Evolutionary conservation across 2,888 invertebrate genomes (phyloP).

Genomic region (Willowsia nigromaculata): DNA sequence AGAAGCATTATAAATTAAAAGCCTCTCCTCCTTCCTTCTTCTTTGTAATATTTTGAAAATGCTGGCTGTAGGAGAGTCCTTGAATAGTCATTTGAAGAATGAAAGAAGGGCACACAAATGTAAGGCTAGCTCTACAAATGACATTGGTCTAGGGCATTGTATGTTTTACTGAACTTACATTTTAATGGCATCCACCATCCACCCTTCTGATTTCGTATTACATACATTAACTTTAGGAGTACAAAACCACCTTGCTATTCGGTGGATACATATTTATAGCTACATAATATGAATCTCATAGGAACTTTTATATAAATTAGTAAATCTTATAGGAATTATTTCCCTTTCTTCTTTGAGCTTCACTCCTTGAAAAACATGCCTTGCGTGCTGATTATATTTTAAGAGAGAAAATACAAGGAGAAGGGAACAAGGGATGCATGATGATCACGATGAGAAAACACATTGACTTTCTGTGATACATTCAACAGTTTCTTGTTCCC

Average conservation of each 20-base stretch:
- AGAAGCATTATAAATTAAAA: background rate
- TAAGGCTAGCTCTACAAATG: background rate
- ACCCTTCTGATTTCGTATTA: background rate
- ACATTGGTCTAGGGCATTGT: background rate
- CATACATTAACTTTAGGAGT: background rate
- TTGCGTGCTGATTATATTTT: background rate
- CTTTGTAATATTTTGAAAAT: background rate
- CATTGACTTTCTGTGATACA: conserved; percentile 13
- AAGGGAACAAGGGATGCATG: background rate
- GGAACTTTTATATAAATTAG: too few species aligned
- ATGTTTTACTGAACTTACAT: background rate
- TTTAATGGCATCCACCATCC: background rate
- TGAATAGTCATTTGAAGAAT: conserved; percentile 1
- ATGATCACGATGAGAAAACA: conserved; percentile 22
- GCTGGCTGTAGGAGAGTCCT: background rate
- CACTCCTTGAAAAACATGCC: conserved; percentile 1
- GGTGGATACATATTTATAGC: background rate
- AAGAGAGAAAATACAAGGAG: background rate
- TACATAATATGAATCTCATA: too few species aligned
- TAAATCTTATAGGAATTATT: background rate
- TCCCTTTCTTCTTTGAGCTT: background rate
- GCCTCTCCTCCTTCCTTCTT: background rate
- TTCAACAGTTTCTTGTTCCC: conserved; percentile 16
- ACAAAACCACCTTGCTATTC: background rate
- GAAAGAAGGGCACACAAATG: background rate